Percentiles rank a stretch among this genome's conserved stretches.
These are phyloP conservation scores for Drosophila infuscata DNA, from an alignment of 2,888 invertebrate genomes.

Conservation along the genomic window DNA sequence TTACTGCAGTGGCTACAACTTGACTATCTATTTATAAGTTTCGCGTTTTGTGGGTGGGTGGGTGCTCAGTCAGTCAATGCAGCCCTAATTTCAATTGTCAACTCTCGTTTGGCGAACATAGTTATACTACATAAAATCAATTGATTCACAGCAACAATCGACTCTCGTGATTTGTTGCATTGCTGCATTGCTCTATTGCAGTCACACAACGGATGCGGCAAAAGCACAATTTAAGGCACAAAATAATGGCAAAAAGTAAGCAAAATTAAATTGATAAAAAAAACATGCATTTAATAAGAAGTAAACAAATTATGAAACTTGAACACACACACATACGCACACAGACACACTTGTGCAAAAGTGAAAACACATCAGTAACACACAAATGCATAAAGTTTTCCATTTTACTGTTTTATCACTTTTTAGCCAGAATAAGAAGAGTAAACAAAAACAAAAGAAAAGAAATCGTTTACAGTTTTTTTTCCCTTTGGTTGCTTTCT, in stretches of 20 bases:
- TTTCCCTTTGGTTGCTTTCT: constrained; percentile 4
- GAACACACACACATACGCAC: constrained; percentile 19
- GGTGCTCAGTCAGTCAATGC: background rate
- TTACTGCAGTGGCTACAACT: constrained; percentile 39
- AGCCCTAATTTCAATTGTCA: constrained; percentile 46
- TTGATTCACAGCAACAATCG: background rate
- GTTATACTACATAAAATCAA: background rate
- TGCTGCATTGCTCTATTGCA: constrained; percentile 15
- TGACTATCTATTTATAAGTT: constrained; percentile 41
- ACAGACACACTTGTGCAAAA: constrained; percentile 18
- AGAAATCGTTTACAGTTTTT: constrained; percentile 57
- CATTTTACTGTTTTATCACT: constrained; percentile 53
- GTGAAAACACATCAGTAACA: constrained; percentile 29
- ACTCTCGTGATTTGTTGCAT: background rate
- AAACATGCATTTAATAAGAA: constrained; percentile 51
- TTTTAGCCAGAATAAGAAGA: constrained; percentile 23
- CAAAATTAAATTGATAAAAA: constrained; percentile 32
- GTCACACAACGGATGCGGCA: constrained; percentile 2
- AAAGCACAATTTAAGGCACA: constrained; percentile 7
- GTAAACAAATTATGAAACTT: constrained; percentile 33
- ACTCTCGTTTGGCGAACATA: constrained; percentile 5
- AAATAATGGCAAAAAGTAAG: constrained; percentile 21
- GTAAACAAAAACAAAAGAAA: constrained; percentile 7
- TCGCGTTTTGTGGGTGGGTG: constrained; percentile 36
- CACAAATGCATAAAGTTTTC: constrained; percentile 64